Evolutionary conservation across 2,797 vertebrate species (phyloP).

Genomic region (Melopsittacus undulatus): DNA sequence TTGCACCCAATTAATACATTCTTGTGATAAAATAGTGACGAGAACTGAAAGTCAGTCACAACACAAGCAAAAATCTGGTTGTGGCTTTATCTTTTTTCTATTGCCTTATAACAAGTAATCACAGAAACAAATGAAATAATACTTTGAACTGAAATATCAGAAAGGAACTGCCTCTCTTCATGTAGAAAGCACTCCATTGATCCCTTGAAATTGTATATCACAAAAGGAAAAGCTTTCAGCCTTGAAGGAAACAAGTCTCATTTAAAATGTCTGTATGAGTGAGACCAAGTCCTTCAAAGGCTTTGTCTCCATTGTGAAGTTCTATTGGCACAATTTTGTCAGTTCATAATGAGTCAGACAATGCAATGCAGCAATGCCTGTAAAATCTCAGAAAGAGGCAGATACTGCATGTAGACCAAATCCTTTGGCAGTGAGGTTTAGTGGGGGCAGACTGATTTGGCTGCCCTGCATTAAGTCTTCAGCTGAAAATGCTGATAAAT

Average conservation of each 20-base stretch:
- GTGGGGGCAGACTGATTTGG: background rate
- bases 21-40: slow-evolving; percentile 1
- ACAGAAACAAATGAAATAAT: background rate
- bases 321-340: background rate
- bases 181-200: background rate
- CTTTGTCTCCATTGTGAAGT: background rate
- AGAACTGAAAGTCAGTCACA: background rate
- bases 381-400: background rate
- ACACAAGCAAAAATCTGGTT: slow-evolving; percentile 30
- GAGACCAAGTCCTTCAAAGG: background rate
- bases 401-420: background rate
- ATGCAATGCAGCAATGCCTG: background rate
- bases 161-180: background rate
- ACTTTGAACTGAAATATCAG: slow-evolving; percentile 23
- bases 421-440: background rate
- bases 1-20: background rate
- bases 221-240: slow-evolving; percentile 28
- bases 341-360: background rate
- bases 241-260: background rate
- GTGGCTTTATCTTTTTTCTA: background rate
- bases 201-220: slow-evolving; percentile 22
- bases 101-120: background rate
- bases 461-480: background rate
- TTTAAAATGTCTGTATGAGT: background rate
- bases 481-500: background rate